phyloP scores from a whole-genome alignment of 2,113 vertebrate species.

The Notarius lentiginosus region DNA sequence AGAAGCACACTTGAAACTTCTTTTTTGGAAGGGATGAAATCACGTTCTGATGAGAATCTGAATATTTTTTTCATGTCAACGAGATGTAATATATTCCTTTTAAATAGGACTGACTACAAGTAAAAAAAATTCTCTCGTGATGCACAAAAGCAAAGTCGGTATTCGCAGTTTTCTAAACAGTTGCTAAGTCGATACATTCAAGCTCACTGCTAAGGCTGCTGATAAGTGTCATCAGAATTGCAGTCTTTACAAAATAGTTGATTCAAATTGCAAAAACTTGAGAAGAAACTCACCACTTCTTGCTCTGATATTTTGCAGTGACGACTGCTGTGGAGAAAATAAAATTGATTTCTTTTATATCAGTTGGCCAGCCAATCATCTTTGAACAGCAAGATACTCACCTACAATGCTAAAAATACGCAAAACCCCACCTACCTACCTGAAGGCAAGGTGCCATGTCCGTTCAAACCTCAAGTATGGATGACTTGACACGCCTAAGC shows the following conservation, averaged over 20 bases:
- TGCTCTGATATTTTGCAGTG: background rate
- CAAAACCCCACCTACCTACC: background rate
- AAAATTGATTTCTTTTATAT: background rate
- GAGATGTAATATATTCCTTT: too few relatives aligned
- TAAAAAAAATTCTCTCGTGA: too few relatives aligned
- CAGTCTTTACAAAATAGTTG: background rate
- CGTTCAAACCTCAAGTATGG: too few relatives aligned
- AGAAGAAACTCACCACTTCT: background rate
- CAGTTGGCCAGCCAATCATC: background rate
- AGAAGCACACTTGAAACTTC: too few relatives aligned
- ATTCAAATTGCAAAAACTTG: background rate
- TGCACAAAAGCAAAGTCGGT: background rate
- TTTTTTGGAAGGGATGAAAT: too few relatives aligned
- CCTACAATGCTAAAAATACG: background rate
- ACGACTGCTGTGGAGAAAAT: background rate
- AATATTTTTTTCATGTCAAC: too few relatives aligned
- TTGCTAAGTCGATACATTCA: too few relatives aligned
- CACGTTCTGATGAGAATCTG: too few relatives aligned
- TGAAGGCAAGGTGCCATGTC: background rate
- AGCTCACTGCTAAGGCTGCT: too few relatives aligned
- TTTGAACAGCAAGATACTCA: background rate
- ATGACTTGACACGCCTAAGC: background rate
- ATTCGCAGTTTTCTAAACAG: background rate
- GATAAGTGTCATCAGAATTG: background rate
- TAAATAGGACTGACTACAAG: too few relatives aligned